These are phyloP conservation scores for Discoglossus pictus DNA, from an alignment of 2,797 vertebrate species.

Conservation along the genomic window DNA sequence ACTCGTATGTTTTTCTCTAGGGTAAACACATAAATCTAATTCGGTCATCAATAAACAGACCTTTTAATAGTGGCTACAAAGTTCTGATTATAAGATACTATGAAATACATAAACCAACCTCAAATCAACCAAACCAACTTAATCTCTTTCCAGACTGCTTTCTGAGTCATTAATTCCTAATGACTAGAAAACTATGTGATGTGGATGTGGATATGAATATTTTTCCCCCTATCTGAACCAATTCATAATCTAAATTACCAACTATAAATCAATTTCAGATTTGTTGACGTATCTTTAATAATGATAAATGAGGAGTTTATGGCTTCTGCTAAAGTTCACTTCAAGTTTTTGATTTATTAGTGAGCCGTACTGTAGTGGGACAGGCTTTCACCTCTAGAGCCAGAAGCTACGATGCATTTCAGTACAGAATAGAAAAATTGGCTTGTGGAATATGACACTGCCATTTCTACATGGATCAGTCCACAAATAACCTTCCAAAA, in stretches of 20 bases:
- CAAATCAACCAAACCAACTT: conserved; percentile 30
- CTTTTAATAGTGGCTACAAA: background rate
- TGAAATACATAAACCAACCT: conserved; percentile 35
- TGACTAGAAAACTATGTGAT: conserved; percentile 53
- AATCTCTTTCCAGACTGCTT: conserved; percentile 35
- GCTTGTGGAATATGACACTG: conserved; percentile 13
- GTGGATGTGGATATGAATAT: conserved; percentile 53
- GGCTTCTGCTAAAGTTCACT: conserved; percentile 55
- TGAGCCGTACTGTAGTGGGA: conserved; percentile 21
- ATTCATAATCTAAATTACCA: conserved; percentile 55
- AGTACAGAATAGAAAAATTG: conserved; percentile 27
- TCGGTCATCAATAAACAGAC: too few relatives aligned
- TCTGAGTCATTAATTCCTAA: conserved; percentile 59
- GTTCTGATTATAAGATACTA: background rate
- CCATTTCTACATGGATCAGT: conserved; percentile 13
- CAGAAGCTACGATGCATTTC: conserved; percentile 36
- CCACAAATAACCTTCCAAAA: background rate
- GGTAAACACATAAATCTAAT: too few relatives aligned
- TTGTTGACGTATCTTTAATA: conserved; percentile 55
- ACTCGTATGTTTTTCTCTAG: too few relatives aligned
- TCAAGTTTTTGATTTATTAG: conserved; percentile 51
- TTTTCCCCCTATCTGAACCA: conserved; percentile 56
- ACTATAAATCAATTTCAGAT: conserved; percentile 56
- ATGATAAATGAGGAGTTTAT: conserved; percentile 61
- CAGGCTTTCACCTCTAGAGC: conserved; percentile 46